Conservation (phyloP, 1,140 invertebrate genomes). For the Papilio dardanus region DNA sequence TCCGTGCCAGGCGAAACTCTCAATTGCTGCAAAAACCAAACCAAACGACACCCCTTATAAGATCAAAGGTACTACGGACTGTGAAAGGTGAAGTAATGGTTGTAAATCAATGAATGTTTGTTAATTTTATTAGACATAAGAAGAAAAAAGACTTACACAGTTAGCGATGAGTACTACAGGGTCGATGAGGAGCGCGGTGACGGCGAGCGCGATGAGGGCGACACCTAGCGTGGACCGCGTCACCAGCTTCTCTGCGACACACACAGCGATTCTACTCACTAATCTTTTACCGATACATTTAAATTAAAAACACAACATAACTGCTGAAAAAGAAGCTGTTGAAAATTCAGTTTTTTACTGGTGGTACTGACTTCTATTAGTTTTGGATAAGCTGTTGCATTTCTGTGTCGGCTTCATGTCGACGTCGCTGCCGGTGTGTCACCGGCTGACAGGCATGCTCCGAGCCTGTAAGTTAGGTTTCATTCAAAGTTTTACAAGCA, state of each 20-base stretch:
- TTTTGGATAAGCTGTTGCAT: slow-evolving; percentile 2
- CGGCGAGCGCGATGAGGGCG: slow-evolving; percentile 32
- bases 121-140: no score
- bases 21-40: slow-evolving; percentile 35
- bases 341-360: no score
- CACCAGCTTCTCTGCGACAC: slow-evolving; percentile 34
- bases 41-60: background rate
- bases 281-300: no score
- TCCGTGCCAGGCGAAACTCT: slow-evolving; percentile 42
- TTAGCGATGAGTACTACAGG: slow-evolving; percentile 40
- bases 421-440: background rate
- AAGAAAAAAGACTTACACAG: slow-evolving; percentile 41
- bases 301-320: no score
- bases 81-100: no score
- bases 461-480: background rate
- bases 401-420: background rate
- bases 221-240: slow-evolving; percentile 31
- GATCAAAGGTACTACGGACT: no score
- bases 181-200: slow-evolving; percentile 40
- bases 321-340: no score
- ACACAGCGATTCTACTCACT: no score
- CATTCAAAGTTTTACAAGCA: no score
- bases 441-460: background rate
- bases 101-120: no score
- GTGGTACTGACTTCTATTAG: background rate